phyloP scores from a whole-genome alignment of 2,797 vertebrate genomes.

The Somateria mollissima region DNA sequence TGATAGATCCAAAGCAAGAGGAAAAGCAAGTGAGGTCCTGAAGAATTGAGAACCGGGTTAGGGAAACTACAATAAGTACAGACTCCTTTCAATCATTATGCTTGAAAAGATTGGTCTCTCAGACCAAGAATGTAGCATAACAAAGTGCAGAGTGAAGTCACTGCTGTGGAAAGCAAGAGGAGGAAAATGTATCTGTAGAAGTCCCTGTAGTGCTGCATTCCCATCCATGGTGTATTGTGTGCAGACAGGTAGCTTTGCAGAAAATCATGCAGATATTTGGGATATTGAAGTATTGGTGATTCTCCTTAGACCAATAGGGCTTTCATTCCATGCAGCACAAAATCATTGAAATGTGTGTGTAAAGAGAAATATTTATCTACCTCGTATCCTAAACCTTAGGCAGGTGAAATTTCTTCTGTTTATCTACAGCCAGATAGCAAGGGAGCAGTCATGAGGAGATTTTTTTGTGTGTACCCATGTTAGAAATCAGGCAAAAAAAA shows the following conservation, averaged over 20 bases:
- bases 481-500: neutral
- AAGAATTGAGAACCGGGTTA: neutral
- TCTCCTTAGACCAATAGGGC: neutral
- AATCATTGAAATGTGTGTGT: neutral
- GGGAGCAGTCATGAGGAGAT: neutral
- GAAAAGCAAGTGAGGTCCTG: fast-evolving
- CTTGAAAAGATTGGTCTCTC: neutral
- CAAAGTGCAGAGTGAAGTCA: neutral
- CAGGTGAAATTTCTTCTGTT: neutral
- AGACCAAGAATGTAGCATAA: neutral
- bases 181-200: neutral
- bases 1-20: neutral
- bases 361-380: neutral
- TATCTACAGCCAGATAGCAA: neutral
- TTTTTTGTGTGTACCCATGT: neutral
- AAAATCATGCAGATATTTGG: neutral
- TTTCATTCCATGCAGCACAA: neutral
- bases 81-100: neutral
- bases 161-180: neutral
- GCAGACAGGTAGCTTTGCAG: neutral
- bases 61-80: neutral
- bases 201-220: neutral
- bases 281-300: neutral
- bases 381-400: neutral
- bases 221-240: fast-evolving